Evolutionary conservation across 2,797 vertebrate genomes (phyloP).

Genomic region (Diglossa cyanea): DNA sequence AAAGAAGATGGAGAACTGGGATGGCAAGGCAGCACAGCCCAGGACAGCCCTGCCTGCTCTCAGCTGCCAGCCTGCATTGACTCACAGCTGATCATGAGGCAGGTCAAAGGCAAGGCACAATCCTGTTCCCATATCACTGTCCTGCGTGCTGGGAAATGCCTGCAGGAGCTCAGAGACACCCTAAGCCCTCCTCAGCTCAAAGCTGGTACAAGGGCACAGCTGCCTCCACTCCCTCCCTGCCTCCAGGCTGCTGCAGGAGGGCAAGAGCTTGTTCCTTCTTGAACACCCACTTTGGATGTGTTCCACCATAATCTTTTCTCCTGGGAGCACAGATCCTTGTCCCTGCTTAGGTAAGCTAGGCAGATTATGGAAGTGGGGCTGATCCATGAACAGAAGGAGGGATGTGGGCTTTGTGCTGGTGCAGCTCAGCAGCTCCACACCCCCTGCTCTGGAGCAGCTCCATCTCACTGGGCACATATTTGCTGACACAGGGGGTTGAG

Average conservation of each 20-base stretch:
- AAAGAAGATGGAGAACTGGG: not conserved
- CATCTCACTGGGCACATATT: fast-evolving
- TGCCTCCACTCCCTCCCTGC: not conserved
- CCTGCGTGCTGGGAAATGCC: not conserved
- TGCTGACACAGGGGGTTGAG: not conserved
- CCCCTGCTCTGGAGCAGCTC: not conserved
- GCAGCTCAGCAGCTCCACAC: not conserved
- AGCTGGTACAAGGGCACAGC: not conserved
- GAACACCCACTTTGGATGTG: not conserved
- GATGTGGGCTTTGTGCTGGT: fast-evolving
- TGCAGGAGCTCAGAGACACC: not conserved
- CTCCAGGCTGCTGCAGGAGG: fast-evolving
- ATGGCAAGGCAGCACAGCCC: fast-evolving
- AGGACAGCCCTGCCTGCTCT: not conserved
- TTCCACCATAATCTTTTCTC: not conserved
- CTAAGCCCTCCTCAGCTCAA: not conserved
- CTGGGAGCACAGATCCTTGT: not conserved
- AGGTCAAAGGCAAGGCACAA: not conserved
- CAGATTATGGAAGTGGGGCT: not conserved
- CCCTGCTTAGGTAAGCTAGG: not conserved
- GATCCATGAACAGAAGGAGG: not conserved
- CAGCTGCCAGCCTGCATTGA: not conserved
- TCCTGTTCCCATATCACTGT: fast-evolving
- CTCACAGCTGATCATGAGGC: not conserved
- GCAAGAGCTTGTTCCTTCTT: not conserved